Conservation (phyloP, 2,113 vertebrate genomes). For the Ochotona curzoniae region DNA sequence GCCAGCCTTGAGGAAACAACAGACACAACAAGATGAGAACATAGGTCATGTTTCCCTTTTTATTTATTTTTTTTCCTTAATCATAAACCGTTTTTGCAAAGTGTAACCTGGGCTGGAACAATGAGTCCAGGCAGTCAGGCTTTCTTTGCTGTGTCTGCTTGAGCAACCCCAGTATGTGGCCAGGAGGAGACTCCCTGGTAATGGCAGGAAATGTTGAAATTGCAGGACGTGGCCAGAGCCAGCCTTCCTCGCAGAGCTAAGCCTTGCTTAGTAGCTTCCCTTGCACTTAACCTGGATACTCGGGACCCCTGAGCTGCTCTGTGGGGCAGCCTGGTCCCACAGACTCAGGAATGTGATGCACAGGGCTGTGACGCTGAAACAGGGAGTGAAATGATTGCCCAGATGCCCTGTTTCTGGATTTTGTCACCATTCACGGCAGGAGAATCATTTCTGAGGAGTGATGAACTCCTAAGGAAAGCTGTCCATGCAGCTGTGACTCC, state of each 20-base stretch:
- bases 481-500: not conserved
- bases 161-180: too few species aligned
- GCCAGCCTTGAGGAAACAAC: not conserved
- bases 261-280: not conserved
- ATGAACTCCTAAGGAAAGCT: not conserved
- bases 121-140: not conserved
- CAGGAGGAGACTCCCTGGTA: not conserved
- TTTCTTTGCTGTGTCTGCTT: not conserved
- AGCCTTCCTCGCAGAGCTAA: not conserved
- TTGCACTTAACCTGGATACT: not conserved
- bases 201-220: not conserved
- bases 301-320: not conserved
- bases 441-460: too few species aligned
- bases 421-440: too few species aligned
- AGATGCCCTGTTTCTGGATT: not conserved
- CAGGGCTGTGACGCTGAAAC: not conserved
- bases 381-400: not conserved
- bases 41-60: not conserved
- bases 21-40: not conserved
- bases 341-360: not conserved
- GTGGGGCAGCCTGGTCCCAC: not conserved
- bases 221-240: not conserved
- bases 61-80: conserved; percentile 44
- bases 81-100: not conserved
- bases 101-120: not conserved